Conservation (phyloP, 2,797 vertebrate species). For the Urocyon cinereoargenteus region DNA sequence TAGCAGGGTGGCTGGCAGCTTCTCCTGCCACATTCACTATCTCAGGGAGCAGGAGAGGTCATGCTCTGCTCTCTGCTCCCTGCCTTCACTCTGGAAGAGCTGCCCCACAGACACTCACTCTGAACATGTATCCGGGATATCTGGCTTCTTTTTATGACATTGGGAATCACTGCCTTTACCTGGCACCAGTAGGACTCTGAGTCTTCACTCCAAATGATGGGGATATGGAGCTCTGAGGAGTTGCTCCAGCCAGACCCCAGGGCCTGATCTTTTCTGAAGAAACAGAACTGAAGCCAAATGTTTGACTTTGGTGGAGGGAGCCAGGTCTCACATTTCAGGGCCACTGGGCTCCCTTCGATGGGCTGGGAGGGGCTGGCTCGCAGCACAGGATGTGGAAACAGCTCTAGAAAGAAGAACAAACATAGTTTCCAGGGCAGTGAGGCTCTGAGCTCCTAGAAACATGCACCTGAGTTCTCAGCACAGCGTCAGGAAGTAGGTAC, state of each 20-base stretch:
- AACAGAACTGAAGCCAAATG: conserved; percentile 31
- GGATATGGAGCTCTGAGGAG: neutral
- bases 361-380: neutral
- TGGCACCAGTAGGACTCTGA: neutral
- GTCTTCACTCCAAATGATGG: neutral
- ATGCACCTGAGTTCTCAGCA: neutral
- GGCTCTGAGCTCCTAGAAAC: neutral
- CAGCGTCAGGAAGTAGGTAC: no score
- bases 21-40: neutral
- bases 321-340: conserved; percentile 54
- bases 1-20: rapidly evolving
- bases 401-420: conserved; percentile 56
- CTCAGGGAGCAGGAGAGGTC: neutral
- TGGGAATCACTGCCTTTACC: neutral
- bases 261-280: neutral
- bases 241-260: neutral
- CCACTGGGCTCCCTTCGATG: neutral
- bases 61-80: neutral
- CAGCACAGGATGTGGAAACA: conserved; percentile 57
- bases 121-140: neutral
- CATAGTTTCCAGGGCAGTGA: neutral
- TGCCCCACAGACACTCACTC: conserved; percentile 43
- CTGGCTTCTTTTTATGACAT: rapidly evolving
- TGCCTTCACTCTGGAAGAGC: neutral
- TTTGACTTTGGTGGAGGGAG: neutral